Evolutionary conservation across 2,113 vertebrate species (phyloP).

Genomic region (Phrynosoma platyrhinos): DNA sequence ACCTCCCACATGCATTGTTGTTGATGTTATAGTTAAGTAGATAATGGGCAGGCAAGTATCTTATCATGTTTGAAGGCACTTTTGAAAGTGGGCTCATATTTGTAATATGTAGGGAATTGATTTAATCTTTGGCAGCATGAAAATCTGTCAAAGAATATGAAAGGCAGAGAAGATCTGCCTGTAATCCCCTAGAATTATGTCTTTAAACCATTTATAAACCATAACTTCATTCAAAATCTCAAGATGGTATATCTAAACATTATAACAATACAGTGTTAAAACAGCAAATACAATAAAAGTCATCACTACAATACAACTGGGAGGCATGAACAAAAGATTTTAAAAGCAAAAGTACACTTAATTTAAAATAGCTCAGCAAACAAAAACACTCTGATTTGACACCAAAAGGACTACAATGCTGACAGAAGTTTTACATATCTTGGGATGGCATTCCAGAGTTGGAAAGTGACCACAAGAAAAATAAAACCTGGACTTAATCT

Average conservation of each 20-base stretch:
- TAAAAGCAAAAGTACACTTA: background rate
- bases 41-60: background rate
- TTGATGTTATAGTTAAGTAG: background rate
- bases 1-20: no score
- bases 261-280: no score
- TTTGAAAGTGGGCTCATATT: background rate
- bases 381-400: background rate
- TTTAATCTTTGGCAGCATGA: background rate
- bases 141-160: background rate
- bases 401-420: background rate
- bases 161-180: background rate
- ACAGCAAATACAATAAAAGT: background rate
- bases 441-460: background rate
- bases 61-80: background rate
- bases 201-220: background rate
- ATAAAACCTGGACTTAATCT: no score
- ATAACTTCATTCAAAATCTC: background rate
- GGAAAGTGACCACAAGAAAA: background rate
- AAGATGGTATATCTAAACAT: background rate
- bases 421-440: background rate
- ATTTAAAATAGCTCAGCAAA: background rate
- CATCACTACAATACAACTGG: background rate
- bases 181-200: background rate
- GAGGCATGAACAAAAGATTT: no score
- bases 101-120: background rate